phyloP scores from a whole-genome alignment of 2,113 vertebrate genomes.

The Ptilonorhynchus violaceus region DNA sequence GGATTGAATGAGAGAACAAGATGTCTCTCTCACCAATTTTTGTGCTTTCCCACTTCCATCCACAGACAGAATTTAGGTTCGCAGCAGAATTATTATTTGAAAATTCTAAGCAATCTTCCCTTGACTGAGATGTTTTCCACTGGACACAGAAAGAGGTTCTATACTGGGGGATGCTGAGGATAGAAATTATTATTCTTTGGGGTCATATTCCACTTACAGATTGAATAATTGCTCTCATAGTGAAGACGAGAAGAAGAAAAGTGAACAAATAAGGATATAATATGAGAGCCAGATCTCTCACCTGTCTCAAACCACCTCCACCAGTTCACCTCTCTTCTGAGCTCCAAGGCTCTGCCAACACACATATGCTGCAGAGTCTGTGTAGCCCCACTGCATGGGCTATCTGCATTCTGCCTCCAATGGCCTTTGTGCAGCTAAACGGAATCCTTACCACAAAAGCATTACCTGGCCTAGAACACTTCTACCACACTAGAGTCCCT shows the following conservation, averaged over 20 bases:
- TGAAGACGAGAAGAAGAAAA: background rate
- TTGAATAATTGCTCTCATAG: background rate
- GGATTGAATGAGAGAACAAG: background rate
- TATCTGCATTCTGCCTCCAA: background rate
- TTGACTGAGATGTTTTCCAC: background rate
- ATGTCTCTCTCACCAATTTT: background rate
- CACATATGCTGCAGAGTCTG: background rate
- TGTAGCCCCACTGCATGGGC: background rate
- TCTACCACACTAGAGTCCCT: background rate
- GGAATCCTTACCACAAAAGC: background rate
- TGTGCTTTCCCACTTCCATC: background rate
- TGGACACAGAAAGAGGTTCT: background rate
- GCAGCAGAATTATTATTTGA: background rate
- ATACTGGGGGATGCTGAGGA: background rate
- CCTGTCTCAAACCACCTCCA: background rate
- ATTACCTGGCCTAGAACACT: background rate
- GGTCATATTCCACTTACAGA: background rate
- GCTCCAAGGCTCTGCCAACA: background rate
- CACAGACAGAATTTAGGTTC: background rate
- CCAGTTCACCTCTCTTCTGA: background rate
- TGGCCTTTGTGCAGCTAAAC: background rate
- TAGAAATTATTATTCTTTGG: background rate
- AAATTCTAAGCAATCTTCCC: background rate
- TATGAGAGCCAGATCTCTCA: background rate
- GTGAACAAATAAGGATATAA: background rate